A percentile compares a stretch with the other conserved stretches of the same genome.
phyloP scores from a whole-genome alignment of 2,797 vertebrate genomes.

The Sandelia bainsii region DNA sequence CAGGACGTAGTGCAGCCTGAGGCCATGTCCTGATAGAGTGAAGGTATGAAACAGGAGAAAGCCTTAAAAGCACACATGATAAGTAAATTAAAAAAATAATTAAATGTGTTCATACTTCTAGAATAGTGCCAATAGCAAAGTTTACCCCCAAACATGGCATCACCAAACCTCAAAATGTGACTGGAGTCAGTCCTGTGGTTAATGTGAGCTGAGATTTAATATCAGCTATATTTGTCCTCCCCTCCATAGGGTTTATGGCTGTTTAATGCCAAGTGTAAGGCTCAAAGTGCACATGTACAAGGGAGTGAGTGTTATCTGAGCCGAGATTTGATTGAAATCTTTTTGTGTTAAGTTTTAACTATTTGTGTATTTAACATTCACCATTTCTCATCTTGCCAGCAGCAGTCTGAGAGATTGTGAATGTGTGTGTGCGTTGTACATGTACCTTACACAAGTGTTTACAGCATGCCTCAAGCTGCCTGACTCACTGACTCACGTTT shows the following conservation, averaged over 20 bases:
- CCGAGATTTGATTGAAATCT: conserved; percentile 17
- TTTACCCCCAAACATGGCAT: neutral
- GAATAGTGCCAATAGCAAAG: neutral
- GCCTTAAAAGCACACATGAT: neutral
- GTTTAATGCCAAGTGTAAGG: conserved; percentile 14
- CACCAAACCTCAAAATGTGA: neutral
- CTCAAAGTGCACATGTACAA: conserved; percentile 17
- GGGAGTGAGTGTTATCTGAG: conserved; percentile 1
- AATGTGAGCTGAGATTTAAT: conserved; percentile 15
- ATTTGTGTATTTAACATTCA: conserved; percentile 11
- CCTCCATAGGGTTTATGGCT: neutral
- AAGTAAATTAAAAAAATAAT: neutral
- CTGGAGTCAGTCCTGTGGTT: conserved; percentile 13
- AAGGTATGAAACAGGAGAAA: conserved; percentile 3
- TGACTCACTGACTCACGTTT: conserved; percentile 39
- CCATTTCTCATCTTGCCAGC: conserved; percentile 4
- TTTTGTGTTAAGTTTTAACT: conserved; percentile 35
- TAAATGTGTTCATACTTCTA: neutral
- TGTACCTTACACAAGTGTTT: conserved; percentile 35
- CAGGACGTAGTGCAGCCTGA: conserved; percentile 2
- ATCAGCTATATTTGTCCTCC: neutral
- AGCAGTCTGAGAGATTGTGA: neutral
- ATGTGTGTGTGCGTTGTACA: conserved; percentile 23
- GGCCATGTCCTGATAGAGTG: conserved; percentile 9
- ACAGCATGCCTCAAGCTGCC: conserved; percentile 36